Evolutionary conservation across 2,113 vertebrate species (phyloP), one percentile per base, ranked within the genome.

Genomic region (Psilopsiagon aurifrons): DNA sequence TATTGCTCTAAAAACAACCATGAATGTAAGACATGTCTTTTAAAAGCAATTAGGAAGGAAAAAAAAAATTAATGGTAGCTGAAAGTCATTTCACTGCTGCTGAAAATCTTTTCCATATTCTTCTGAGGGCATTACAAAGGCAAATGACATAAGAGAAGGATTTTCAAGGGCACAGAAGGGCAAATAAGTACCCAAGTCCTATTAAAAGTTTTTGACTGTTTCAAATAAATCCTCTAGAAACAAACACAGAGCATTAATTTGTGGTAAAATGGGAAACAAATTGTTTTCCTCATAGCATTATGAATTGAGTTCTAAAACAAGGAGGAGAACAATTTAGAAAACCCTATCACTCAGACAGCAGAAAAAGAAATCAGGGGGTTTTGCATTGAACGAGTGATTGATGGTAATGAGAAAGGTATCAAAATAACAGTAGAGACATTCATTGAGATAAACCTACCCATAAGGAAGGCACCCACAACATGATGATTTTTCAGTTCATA

Each of bases 361-460:
- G 39, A 11, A 55, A 63, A 69, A 88, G 71, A 44, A 24, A 8
- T 4, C 5, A 1, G 49, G 4, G 2, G 3, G 54, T 68, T 96
- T 86, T 90, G 43, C 55, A 64, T 15, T 83, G 93, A 96, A 75
- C 7, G 29, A 86, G 25, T 90, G 90, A 96, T n/a, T 81, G 68
- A 95, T 94, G 55, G 47, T 71, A 71, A 95, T 83, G 83, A 95
- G 55, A 84, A 93, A 83, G 43, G 62, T 78, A 80, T 64, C 75
- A 90, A 93, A 96, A 94, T 79, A 77, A 79, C 87, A 95, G 70
- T 8, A 78, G 88, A 88, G 76, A 88, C 88, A 78, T 86, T 96
- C 79, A 95, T 15, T 88, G 88, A 93, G 90, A 96, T 96, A 96
- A 96, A 96, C 60, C 64, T 86, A 37, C 68, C 85, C 83, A 24